phyloP scores from a whole-genome alignment of 2,797 vertebrate genomes.

The Margarornis squamiger region DNA sequence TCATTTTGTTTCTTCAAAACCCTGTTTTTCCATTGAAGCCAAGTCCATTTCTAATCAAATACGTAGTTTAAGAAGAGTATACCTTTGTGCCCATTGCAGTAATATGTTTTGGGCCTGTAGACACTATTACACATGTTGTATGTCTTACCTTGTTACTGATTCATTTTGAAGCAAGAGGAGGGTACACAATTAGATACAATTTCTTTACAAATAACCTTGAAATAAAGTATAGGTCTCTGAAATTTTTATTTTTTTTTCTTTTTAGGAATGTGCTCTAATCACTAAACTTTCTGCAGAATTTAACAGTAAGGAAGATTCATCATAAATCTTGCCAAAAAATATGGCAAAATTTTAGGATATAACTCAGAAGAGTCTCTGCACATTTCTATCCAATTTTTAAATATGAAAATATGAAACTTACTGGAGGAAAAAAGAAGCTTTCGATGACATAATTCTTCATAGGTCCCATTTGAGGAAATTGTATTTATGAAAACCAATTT shows the following conservation, averaged over 20 bases:
- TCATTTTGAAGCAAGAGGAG: not conserved
- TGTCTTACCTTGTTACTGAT: not conserved
- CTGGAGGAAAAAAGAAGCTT: not conserved
- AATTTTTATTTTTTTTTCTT: not conserved
- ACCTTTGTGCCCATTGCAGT: not conserved
- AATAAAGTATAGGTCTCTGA: not conserved
- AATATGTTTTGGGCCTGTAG: not conserved
- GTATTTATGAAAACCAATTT: not conserved
- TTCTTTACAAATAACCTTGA: not conserved
- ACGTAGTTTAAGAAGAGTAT: not conserved
- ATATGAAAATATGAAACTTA: not conserved
- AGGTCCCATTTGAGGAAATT: not conserved
- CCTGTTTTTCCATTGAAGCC: not conserved
- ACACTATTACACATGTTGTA: not conserved
- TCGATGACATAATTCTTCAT: not conserved
- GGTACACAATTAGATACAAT: not conserved
- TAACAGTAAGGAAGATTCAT: not conserved
- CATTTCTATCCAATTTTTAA: not conserved
- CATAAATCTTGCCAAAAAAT: not conserved
- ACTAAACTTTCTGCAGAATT: not conserved
- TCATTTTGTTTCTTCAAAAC: not conserved
- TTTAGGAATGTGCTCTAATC: not conserved
- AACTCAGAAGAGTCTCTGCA: not conserved
- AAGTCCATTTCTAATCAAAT: not conserved
- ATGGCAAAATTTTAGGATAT: not conserved